Evolutionary conservation across 2,113 vertebrate genomes (phyloP), one percentile per base, ranked within the genome.

Genomic region (Bostrychus sinensis): DNA sequence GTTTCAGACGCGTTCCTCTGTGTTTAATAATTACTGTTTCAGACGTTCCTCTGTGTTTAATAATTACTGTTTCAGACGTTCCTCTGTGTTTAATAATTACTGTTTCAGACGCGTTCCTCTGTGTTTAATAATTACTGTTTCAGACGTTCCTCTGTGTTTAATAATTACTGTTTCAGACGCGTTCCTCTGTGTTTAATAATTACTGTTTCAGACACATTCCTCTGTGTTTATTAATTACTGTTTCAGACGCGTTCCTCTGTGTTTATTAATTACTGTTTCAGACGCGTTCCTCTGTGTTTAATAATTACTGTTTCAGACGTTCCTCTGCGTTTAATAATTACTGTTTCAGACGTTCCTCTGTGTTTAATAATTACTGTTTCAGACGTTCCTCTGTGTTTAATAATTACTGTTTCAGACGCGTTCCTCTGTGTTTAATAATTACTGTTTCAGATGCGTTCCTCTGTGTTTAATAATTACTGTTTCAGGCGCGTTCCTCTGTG

Each of bases 171-270:
- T 4, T 3, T 1, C 68, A 98, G 97, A 98, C 62, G 70, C n/a
- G 7, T 30, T 0, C 8, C 3, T 13, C 2, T 25, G 26, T n/a
- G 12, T 36, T 12, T 11, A 13, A 14, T 4, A 23, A 23, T 14
- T 14, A 16, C 25, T 20, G 11, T 4, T 3, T 1, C 68, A 98
- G 97, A 98, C 62, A 71, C n/a, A n/a, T 30, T 0, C 8, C 3
- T 13, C 2, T 25, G 26, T n/a, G 12, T 36, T 12, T 11, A 13
- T 26, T 4, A 23, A 23, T 14, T 14, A 16, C 25, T 20, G 11
- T 4, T 3, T 1, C 68, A 98, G 97, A 98, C 62, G 70, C n/a
- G 7, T 30, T 0, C 8, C 3, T 13, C 2, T 25, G 26, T n/a
- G 12, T 36, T 12, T 11, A 13, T 26, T 4, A 23, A 23, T 14